Base-by-base conservation (phyloP, 2,113 vertebrate genomes). In the Hipposideros armiger region DNA sequence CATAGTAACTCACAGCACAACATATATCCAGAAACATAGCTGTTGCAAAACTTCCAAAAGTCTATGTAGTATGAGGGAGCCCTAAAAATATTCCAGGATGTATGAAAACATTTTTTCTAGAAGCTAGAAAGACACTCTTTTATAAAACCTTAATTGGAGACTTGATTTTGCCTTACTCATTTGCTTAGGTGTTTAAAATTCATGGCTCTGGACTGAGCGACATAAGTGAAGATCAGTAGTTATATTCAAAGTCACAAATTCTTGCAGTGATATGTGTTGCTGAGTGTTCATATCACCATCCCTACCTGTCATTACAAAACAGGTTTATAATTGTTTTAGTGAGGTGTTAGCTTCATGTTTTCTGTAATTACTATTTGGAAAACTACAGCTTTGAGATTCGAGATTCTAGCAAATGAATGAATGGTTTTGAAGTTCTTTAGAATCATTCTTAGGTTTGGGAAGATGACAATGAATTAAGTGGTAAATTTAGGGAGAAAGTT, bases 301-400 rank as follows among this genome's bases (percentile, higher is more conserved):
- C 11, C 73, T 15, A 60, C 5, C 32, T 32, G 22, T 64, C 28
- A 84, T 83, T 90, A 94, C 32, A 89, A 88, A 89, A 73, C 82
- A 77, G 17, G 40, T 36, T 89, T 86, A 9, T 73, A 95, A 89
- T 78, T 86, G n/a, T 73, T 88, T 88, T 47, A 94, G 42, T 95
- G 36, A 80, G 15, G 20, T 58, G 19, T 80, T 62, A 87, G 11
- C 26, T 90, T 30, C 45, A 69, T 84, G 10, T 62, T 78, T 87
- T 67, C 17, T 82, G 56, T 90, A 32, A 90, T 78, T 74, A 54
- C 69, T 45, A 22, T 95, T 60, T 74, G 58, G 30, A 94, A 82
- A 16, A 87, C 22, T 78, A 56, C 0, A 74, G 15, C 22, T 91
- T 76, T 94, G 45, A 56, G 42, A 92, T 58, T 92, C 7, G 36